Percentiles rank a stretch among this genome's conserved stretches.
phyloP scores from a whole-genome alignment of 2,888 invertebrate genomes.

The Aelia acuminata region DNA sequence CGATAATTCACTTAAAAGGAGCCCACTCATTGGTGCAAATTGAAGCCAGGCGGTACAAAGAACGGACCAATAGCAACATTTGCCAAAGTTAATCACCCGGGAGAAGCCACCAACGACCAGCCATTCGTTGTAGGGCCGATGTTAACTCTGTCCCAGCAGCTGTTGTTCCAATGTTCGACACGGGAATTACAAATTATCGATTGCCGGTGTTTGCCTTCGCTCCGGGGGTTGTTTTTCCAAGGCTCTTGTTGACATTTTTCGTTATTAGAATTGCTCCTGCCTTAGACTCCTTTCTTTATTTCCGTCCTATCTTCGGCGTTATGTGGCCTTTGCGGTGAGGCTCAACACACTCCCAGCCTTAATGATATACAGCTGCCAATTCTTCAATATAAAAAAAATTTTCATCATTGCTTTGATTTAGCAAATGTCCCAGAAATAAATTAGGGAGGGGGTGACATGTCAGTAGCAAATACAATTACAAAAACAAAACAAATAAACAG shows the following conservation, averaged over 20 bases:
- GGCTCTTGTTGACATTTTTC: constrained; percentile 7
- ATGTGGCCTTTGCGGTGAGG: neutral
- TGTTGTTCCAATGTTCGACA: neutral
- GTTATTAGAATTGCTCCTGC: constrained; percentile 5
- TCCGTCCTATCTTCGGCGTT: neutral
- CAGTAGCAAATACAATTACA: too few relatives aligned
- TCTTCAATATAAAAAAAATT: too few relatives aligned
- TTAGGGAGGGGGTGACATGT: too few relatives aligned
- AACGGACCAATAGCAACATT: neutral
- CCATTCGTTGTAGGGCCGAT: neutral
- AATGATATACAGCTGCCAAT: neutral
- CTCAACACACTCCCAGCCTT: neutral
- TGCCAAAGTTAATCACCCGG: neutral
- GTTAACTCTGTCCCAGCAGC: neutral
- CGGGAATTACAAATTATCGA: constrained; percentile 44
- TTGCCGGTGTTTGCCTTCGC: neutral
- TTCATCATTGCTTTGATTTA: too few relatives aligned
- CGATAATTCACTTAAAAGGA: neutral
- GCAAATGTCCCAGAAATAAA: too few relatives aligned
- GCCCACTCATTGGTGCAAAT: neutral
- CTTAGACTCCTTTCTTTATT: neutral
- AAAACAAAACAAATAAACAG: too few relatives aligned
- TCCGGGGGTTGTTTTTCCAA: neutral
- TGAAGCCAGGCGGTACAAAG: neutral
- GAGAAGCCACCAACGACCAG: neutral